Base-by-base conservation (phyloP, 2,888 invertebrate genomes). In the Noctua janthina region DNA sequence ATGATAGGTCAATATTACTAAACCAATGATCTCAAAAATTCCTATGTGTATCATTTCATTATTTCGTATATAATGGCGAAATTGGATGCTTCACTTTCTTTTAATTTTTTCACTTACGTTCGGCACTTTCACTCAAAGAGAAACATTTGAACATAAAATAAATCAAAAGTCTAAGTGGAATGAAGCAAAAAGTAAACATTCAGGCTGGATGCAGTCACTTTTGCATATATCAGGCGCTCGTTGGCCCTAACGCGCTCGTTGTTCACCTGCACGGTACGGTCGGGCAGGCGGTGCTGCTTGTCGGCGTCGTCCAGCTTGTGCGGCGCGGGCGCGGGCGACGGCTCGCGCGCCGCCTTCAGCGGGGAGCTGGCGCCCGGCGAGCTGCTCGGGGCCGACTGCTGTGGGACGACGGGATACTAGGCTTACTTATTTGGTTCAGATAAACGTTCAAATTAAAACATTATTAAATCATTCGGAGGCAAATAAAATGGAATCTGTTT, bases 371-470 rank as follows among this genome's bases (percentile, higher is more conserved):
- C 79, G 54, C 66, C 35, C 23, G 88, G 88, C 78, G 97, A 97
- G 92, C 97, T 97, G 23, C 97, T 97, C 90, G 97, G 97, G 39
- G 96, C 51, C 0, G 87, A 8, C 83, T 87, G 87, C 71, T 43
- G 73, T 0, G 6, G 13, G 49, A 13, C 17, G 0, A 17, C 15
- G 4, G 2, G 15, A 8, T 46, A 1, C 15, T 46, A 68, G 3
- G 1, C 3, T 68, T 46, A 10, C n/a, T 68, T 46, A 68, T n/a
- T 46, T 15, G 4, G 8, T 3, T 43, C 66, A 11, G 2, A 66
- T 39, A 35, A 35, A 35, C 17, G 35, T 35, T 35, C 1, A 20
- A 35, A 54, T 35, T 17, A 8, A 17, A 7, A n/a, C 23, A 5
- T 66, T 67, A 23, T 66, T 39, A 39, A 20, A 11, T 23, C 4